These are phyloP conservation scores for Pogonocherus hispidulus DNA, from an alignment of 2,888 invertebrate species.

Conservation along the genomic window DNA sequence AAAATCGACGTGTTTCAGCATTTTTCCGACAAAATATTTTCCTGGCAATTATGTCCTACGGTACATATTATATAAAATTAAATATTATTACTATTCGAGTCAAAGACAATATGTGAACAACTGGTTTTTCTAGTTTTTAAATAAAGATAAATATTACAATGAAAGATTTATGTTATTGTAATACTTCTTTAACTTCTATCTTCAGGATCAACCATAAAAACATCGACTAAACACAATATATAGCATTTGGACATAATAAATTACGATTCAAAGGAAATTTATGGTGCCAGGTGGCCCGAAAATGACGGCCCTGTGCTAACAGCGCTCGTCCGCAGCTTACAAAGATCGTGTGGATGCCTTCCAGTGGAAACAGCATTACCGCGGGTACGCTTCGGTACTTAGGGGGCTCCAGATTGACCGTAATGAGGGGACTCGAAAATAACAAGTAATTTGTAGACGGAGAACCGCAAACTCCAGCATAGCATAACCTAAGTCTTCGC, in stretches of 20 bases:
- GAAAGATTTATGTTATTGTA: too few species aligned
- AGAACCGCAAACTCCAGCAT: background rate
- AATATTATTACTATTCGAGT: too few species aligned
- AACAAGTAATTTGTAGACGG: constrained; percentile 25
- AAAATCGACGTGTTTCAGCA: too few species aligned
- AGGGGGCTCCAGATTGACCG: constrained; percentile 20
- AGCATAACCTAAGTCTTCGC: constrained; percentile 3
- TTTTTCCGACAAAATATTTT: too few species aligned
- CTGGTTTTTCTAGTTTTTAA: too few species aligned
- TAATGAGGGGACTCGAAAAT: constrained; percentile 23
- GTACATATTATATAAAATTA: too few species aligned
- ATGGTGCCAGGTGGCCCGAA: constrained; percentile 1
- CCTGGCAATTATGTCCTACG: too few species aligned
- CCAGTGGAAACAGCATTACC: constrained; percentile 10
- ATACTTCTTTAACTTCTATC: too few species aligned
- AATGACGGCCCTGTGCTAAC: constrained; percentile 16
- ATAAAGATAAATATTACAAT: too few species aligned
- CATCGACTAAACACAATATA: background rate
- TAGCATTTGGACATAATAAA: background rate
- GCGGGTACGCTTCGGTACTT: constrained; percentile 3
- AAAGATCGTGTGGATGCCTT: constrained; percentile 23
- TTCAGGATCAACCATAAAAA: too few species aligned
- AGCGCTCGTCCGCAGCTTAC: constrained; percentile 1
- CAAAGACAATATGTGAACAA: too few species aligned
- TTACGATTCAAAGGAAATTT: background rate